Evolutionary conservation across 2,113 vertebrate species (phyloP).

Genomic region (Telmatochromis brachygnathus): DNA sequence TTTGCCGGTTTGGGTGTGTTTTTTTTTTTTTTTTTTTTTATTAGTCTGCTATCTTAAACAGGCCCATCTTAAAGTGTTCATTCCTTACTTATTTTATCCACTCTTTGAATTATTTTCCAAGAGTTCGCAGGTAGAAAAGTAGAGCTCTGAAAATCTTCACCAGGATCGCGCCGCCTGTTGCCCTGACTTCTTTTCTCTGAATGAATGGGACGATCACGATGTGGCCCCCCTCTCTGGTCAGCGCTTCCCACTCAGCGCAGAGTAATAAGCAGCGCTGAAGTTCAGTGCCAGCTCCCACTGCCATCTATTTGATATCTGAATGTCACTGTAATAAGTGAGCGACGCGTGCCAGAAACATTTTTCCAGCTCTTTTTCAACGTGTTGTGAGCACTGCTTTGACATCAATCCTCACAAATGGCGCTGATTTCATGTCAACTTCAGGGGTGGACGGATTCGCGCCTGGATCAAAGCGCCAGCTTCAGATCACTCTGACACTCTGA

Average conservation of each 20-base stretch:
- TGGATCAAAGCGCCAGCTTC: not conserved
- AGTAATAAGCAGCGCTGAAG: constrained; percentile 9
- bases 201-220: not conserved
- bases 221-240: not conserved
- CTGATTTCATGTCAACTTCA: constrained; percentile 7
- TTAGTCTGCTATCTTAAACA: not conserved
- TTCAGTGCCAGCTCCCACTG: constrained; percentile 18
- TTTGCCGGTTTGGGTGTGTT: not conserved
- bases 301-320: constrained; percentile 37
- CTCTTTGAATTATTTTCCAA: not conserved
- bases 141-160: not conserved
- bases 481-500: not conserved
- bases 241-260: constrained; percentile 23
- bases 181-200: not conserved
- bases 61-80: not conserved
- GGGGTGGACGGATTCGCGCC: not conserved
- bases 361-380: constrained; percentile 18
- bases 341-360: constrained; percentile 14
- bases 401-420: not conserved
- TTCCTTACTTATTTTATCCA: not conserved
- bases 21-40: too few relatives aligned
- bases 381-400: constrained; percentile 13
- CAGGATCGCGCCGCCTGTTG: not conserved
- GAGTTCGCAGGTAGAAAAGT: not conserved
- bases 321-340: constrained; percentile 33